Base-by-base conservation (phyloP, 2,888 invertebrate genomes). In the Stegana nigrithorax region DNA sequence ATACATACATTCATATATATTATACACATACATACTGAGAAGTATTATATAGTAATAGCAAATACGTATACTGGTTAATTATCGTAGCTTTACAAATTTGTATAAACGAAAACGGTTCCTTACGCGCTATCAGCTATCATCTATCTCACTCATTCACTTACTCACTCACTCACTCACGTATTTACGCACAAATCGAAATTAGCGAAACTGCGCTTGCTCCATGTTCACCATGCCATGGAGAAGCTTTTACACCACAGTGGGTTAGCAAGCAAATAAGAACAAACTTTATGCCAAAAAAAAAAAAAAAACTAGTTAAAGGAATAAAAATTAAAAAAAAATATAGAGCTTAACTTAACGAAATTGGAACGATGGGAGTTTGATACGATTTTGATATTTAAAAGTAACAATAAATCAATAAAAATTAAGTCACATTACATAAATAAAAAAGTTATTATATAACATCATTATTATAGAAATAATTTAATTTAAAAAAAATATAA, bases 61-160 rank as follows among this genome's bases (percentile, higher is more conserved):
- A n/a, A n/a, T n/a, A n/a, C n/a, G n/a, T n/a, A 57, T 67, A 70
- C 76, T 78, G 79, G 73, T 70, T 76, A 68, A 73, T n/a, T 59
- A 58, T 69, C 8, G 70, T 73, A 68, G 76, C 67, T 67, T 67
- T 75, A 73, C 47, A 50, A 53, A 64, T 44, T 56, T 45, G 58
- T 60, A 72, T 47, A 8, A 47, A 14, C 10, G 27, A 55, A 19
- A 39, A 72, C 67, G 70, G 74, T 75, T 75, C 74, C 74, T 74
- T 69, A 10, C 29, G 29, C 29, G 29, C 10, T 5, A 7, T 29
- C 29, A 10, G 6, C 10, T 5, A 5, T 10, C 29, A 29, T 29
- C 5, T 29, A 5, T 29, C 29, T 29, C n/a, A n/a, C 1, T 39
- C 39, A 4, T 14, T 39, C 39, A 4, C 39, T 39, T 14, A 4